Base-by-base conservation (phyloP, 2,797 vertebrate genomes). In the Sebastes aleutianus region DNA sequence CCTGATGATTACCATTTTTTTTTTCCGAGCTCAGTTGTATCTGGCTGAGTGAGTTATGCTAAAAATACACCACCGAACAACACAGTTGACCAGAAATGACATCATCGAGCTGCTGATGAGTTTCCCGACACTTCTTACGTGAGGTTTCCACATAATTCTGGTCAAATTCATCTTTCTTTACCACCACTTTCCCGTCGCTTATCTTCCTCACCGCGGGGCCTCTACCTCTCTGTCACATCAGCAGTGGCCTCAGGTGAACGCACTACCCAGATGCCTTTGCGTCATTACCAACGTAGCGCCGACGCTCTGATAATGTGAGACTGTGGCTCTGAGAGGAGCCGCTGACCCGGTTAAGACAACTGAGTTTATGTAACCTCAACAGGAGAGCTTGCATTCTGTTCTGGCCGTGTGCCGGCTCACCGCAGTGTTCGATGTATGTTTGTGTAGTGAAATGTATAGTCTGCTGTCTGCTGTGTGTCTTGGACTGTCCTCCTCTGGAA, bases 401-500 rank as follows among this genome's bases (percentile, higher is more conserved):
- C 14, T 87, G 83, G 87, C 83, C 36, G 9, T 0, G 26, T 14
- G 81, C 78, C 81, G 0, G 20, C 43, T 77, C 67, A 2, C 70
- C 34, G 31, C 79, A 53, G 78, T 1, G 58, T 59, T 78, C 78
- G 1, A 3, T 62, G 64, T 76, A 61, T 89, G 87, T 89, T 87
- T 86, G 78, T 20, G 3, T 8, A 74, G 82, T 82, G 88, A 87
- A 83, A 89, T 68, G 75, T 84, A 86, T 80, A 70, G 79, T 88
- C 87, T 87, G 85, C 58, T 20, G 63, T 74, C 84, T 76, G 77
- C 77, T 77, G 47, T 66, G 63, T 20, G 70, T 85, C 56, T 74
- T 32, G 36, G 63, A 76, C n/a, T 6, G 59, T 63, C 36, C 64
- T 63, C 36, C 64, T n/a, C 8, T 53, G 22, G 20, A 74, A 22